Evolutionary conservation across 2,888 invertebrate genomes (phyloP), one percentile per base, ranked within the genome.

Genomic region (Chymomyza fuscimana): DNA sequence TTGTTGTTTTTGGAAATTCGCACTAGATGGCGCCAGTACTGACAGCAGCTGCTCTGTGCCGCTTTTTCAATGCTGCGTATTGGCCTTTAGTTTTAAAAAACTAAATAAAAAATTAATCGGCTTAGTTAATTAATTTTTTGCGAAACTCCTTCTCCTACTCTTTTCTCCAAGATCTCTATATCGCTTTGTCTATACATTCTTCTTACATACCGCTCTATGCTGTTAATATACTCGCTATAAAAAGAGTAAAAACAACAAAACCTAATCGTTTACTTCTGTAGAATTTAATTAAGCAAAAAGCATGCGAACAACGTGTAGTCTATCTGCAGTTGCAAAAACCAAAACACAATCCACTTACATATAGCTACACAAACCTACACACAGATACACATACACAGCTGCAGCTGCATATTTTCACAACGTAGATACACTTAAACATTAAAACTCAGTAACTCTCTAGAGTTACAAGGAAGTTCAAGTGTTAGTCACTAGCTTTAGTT

Each of bases 211-310:
- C 19, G 19, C 19, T 25, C 0, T 32, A 32, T 32, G 32, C 7
- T 32, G 1, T 32, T 32, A 32, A 32, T 9, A 4, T 32, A 32
- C 7, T 4, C 32, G 1, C 9, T 32, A 5, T 12, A 46, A 46
- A 12, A 46, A 46, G 12, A 12, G 12, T 46, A 46, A 46, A 46
- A 46, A 46, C 12, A 46, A 12, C 40, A 46, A 46, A 10, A 46
- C 12, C 40, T 63, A 67, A 77, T 54, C 67, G 65, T 73, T 64
- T 78, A 58, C 67, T 63, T 60, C 63, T 61, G 46, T 62, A 50
- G 67, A 73, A 80, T 81, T 83, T 80, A 69, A 80, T 83, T 80
- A 79, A 22, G 69, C 67, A 80, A 84, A 81, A 78, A 70, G 79
- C 60, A 63, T 69, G 65, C 73, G 63, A 71, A 69, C 25, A 67